Conservation (phyloP, 1,140 invertebrate genomes). For the Eubasilissa regina region DNA sequence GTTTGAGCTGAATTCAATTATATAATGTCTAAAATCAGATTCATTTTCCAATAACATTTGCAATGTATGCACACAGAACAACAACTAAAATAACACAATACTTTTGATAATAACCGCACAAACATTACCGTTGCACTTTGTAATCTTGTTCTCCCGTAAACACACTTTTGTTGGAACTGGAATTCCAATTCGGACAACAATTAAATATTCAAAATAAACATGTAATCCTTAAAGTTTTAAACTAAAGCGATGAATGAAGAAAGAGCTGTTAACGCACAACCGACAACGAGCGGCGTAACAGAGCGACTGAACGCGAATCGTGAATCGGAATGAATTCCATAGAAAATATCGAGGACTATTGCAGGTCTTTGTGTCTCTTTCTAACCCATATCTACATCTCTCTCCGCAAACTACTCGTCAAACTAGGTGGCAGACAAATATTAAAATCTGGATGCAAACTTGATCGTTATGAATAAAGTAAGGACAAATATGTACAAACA, state of each 20-base stretch:
- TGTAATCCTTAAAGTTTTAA: background rate
- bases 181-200: background rate
- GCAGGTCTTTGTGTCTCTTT: background rate
- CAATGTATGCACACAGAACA: background rate
- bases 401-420: background rate
- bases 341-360: slow-evolving; percentile 1
- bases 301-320: background rate
- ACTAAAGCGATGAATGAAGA: background rate
- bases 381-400: background rate
- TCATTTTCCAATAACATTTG: background rate
- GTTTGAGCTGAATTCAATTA: background rate
- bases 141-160: background rate
- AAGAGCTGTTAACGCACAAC: background rate
- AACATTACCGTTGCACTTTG: background rate
- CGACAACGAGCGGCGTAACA: background rate
- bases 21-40: background rate
- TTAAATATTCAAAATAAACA: background rate
- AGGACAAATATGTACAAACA: too few species aligned
- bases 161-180: background rate
- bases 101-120: background rate
- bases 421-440: background rate
- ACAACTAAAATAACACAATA: background rate
- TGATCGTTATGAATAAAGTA: too few species aligned
- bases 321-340: background rate
- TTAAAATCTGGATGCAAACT: too few species aligned